A percentile compares a stretch with the other conserved stretches of the same genome.
phyloP scores from a whole-genome alignment of 1,140 invertebrate species.

The Aethina tumida region DNA sequence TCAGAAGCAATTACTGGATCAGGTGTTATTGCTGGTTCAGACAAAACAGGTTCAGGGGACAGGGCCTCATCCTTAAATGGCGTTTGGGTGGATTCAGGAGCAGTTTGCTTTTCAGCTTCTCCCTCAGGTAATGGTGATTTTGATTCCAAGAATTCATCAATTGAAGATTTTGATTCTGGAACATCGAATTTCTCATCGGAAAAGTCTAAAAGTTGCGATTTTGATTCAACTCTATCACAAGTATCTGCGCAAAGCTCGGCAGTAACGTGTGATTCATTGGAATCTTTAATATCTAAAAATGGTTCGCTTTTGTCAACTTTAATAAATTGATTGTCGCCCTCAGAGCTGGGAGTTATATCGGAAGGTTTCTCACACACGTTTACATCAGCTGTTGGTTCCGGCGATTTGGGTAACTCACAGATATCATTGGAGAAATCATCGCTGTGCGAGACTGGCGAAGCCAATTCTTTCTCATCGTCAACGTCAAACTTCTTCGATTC shows the following conservation, averaged over 20 bases:
- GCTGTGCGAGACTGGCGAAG: constrained; percentile 19
- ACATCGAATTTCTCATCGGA: not conserved
- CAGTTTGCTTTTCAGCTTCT: constrained; percentile 3
- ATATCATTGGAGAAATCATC: constrained; percentile 12
- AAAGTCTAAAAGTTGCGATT: not conserved
- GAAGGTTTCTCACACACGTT: constrained; percentile 10
- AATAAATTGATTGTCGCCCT: too few species aligned
- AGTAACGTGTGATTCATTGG: too few species aligned
- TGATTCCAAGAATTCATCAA: not conserved
- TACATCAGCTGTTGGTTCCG: constrained; percentile 11
- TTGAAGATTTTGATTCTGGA: not conserved
- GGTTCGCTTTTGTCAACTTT: too few species aligned
- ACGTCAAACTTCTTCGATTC: constrained; percentile 6
- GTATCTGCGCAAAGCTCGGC: too few species aligned
- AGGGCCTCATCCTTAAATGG: too few species aligned
- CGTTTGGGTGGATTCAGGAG: not conserved
- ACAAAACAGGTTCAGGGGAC: too few species aligned
- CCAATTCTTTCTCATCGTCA: constrained; percentile 26
- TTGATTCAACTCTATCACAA: constrained; percentile 2
- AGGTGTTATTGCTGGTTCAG: too few species aligned
- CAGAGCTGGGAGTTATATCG: too few species aligned
- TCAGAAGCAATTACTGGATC: too few species aligned
- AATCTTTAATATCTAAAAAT: too few species aligned
- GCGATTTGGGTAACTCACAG: constrained; percentile 17
- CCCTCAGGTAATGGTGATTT: constrained; percentile 8